Conservation (phyloP, 1,140 invertebrate species). For the Hypothenemus hampei region DNA sequence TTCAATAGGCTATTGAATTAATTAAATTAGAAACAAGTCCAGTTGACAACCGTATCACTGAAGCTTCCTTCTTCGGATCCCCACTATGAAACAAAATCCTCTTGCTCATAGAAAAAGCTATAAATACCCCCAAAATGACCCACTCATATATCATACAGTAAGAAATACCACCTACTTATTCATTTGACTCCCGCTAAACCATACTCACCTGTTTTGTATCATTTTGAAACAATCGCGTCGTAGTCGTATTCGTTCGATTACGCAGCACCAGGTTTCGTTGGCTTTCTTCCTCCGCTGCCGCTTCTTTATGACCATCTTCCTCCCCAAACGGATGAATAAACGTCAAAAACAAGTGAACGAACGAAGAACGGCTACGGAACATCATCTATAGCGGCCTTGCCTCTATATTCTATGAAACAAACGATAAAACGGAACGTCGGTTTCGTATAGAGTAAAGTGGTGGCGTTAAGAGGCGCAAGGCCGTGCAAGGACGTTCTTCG, state of each 20-base stretch:
- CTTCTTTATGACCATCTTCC: too few species aligned
- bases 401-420: slow-evolving; percentile 2
- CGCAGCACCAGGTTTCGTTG: neutral
- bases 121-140: neutral
- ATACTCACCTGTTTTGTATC: neutral
- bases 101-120: neutral
- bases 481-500: slow-evolving; percentile 19
- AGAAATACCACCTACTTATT: slow-evolving; percentile 1
- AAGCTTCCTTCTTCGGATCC: too few species aligned
- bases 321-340: slow-evolving; percentile 7
- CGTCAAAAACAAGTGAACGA: slow-evolving; percentile 8
- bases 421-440: slow-evolving; percentile 1
- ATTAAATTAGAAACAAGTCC: too few species aligned
- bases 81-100: too few species aligned
- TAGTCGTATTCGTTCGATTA: neutral
- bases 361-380: slow-evolving; percentile 16
- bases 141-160: neutral
- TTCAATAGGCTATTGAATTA: too few species aligned
- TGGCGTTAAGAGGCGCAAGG: slow-evolving; percentile 14
- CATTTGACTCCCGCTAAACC: neutral
- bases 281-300: slow-evolving; percentile 9
- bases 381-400: slow-evolving; percentile 11
- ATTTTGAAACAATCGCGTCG: slow-evolving; percentile 3
- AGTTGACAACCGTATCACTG: too few species aligned
- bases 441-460: slow-evolving; percentile 16